A percentile compares a stretch with the other conserved stretches of the same genome.
Conservation (phyloP, 2,113 vertebrate genomes). For the Halcyon malimbica region DNA sequence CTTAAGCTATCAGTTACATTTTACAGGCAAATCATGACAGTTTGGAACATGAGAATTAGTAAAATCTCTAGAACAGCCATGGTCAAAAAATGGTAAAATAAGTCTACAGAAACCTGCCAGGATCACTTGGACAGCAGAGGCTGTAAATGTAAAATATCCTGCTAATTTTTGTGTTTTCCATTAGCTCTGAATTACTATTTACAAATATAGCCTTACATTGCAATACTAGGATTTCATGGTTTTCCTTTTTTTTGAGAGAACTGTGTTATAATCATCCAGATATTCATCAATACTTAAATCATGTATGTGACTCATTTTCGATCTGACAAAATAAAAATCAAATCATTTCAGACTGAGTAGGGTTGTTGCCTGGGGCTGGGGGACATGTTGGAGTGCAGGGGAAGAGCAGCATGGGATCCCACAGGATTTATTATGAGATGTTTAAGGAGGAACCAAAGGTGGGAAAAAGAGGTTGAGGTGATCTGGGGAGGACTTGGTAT, state of each 20-base stretch:
- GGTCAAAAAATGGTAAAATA: background rate
- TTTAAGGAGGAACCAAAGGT: background rate
- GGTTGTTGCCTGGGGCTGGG: background rate
- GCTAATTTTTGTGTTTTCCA: background rate
- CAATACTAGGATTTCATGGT: background rate
- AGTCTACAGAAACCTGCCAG: background rate
- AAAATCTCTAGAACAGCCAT: background rate
- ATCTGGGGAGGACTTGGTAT: background rate
- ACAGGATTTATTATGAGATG: background rate
- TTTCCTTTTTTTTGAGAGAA: background rate
- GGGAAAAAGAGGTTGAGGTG: background rate
- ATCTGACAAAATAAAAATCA: background rate
- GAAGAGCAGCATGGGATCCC: background rate
- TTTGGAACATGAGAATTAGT: background rate
- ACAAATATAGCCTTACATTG: background rate
- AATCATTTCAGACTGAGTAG: background rate
- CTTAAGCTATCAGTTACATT: background rate
- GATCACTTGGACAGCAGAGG: background rate
- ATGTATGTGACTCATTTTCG: background rate
- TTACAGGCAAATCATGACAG: background rate
- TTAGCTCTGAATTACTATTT: background rate
- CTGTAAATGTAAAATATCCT: background rate
- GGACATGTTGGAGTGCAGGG: fast-evolving
- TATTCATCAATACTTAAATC: background rate
- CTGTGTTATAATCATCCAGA: background rate